phyloP scores from a whole-genome alignment of 2,113 vertebrate genomes.

The Lampris megalopsis region DNA sequence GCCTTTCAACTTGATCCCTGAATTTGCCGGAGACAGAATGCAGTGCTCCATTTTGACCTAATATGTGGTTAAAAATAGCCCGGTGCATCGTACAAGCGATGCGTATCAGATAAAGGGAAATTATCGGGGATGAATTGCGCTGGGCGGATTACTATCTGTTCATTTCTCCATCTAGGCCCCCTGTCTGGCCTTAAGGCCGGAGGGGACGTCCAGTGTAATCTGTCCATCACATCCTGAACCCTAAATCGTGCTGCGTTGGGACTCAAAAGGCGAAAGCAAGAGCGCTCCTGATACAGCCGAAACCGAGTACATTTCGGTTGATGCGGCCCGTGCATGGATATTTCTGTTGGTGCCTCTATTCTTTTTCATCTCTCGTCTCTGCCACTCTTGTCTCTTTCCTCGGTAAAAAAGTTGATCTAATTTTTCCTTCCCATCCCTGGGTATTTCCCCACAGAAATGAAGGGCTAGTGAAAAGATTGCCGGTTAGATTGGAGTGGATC shows the following conservation, averaged over 20 bases:
- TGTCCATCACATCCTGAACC: slow-evolving; percentile 25
- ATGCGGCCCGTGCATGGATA: too few species aligned
- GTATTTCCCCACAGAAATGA: slow-evolving; percentile 81
- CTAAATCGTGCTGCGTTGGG: slow-evolving; percentile 33
- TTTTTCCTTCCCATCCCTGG: slow-evolving; percentile 72
- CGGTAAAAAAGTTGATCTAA: slow-evolving; percentile 76
- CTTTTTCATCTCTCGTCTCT: slow-evolving; percentile 63
- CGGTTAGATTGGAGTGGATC: slow-evolving; percentile 78
- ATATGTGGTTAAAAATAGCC: neutral
- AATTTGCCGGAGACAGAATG: slow-evolving; percentile 29
- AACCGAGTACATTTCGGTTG: too few species aligned
- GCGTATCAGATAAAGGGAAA: neutral
- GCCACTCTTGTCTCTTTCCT: slow-evolving; percentile 62
- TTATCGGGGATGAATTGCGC: neutral
- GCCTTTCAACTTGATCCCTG: slow-evolving; percentile 37
- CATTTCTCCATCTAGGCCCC: neutral
- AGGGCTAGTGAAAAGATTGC: slow-evolving; percentile 74
- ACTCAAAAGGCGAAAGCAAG: slow-evolving; percentile 55
- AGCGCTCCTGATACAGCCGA: slow-evolving; percentile 1
- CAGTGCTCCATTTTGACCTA: slow-evolving; percentile 12
- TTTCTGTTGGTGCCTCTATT: neutral
- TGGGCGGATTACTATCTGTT: neutral
- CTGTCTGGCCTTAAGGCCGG: slow-evolving; percentile 1
- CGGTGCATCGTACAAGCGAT: neutral
- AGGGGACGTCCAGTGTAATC: slow-evolving; percentile 12